A percentile compares a stretch with the other conserved stretches of the same genome.
Conservation (phyloP, 2,113 vertebrate species). For the Petrocephalus zakoni region DNA sequence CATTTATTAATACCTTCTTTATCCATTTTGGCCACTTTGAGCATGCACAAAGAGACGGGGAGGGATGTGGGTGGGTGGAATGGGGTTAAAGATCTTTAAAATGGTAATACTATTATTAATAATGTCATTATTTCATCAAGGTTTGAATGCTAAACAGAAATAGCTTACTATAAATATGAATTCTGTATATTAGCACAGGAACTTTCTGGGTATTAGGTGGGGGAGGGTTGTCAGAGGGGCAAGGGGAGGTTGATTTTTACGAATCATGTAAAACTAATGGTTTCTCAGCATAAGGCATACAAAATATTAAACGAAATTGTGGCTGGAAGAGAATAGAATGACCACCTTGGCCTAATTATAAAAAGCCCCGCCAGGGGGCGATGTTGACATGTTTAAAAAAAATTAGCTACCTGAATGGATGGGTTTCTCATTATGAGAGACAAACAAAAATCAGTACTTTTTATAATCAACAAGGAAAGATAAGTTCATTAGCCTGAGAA, state of each 20-base stretch:
- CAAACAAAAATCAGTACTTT: constrained; percentile 59
- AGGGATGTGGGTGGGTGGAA: constrained; percentile 43
- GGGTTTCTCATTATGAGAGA: constrained; percentile 53
- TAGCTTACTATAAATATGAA: constrained; percentile 74
- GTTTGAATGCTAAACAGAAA: constrained; percentile 72
- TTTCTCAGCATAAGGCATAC: constrained; percentile 68
- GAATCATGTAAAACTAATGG: constrained; percentile 61
- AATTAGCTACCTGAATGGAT: constrained; percentile 48
- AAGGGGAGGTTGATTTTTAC: constrained; percentile 51
- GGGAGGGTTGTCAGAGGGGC: constrained; percentile 31
- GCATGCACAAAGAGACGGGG: constrained; percentile 60
- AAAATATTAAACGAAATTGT: constrained; percentile 51
- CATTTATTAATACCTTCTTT: constrained; percentile 29
- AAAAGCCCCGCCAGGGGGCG: constrained; percentile 52
- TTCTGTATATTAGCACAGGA: constrained; percentile 75
- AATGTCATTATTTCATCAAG: constrained; percentile 67
- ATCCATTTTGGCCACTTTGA: constrained; percentile 59
- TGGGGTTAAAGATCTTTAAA: constrained; percentile 54
- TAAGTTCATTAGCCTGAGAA: constrained; percentile 66
- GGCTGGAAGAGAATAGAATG: constrained; percentile 47
- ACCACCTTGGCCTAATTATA: constrained; percentile 57
- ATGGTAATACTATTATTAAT: constrained; percentile 65
- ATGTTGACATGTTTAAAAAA: constrained; percentile 59
- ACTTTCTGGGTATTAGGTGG: constrained; percentile 53
- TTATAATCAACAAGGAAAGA: constrained; percentile 51